A percentile compares a stretch with the other conserved stretches of the same genome.
Evolutionary conservation across 2,113 vertebrate genomes (phyloP).

Genomic region (Gnathonemus longibarbis): DNA sequence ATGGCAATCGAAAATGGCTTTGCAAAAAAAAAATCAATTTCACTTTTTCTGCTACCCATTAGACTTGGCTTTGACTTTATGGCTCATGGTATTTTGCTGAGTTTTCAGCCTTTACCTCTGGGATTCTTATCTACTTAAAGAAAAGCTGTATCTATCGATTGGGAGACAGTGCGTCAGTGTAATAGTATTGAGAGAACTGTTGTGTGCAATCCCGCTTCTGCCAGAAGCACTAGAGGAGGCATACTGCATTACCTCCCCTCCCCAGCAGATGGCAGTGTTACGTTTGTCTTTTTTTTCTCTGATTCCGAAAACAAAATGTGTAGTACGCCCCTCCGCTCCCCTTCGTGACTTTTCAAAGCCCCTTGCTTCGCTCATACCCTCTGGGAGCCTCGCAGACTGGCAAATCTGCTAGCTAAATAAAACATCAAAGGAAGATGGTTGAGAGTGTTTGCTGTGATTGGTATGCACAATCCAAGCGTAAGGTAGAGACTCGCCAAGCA

Average conservation of each 20-base stretch:
- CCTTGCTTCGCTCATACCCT: background rate
- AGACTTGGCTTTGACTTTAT: background rate
- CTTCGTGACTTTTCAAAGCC: background rate
- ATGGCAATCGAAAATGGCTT: background rate
- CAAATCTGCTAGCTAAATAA: background rate
- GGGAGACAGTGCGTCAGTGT: background rate
- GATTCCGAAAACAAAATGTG: background rate
- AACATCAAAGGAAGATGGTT: background rate
- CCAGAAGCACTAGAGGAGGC: background rate
- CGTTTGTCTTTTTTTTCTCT: background rate
- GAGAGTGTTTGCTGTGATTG: background rate
- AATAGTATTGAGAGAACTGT: background rate
- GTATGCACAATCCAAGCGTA: background rate
- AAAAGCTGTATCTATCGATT: background rate
- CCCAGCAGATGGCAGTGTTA: constrained; percentile 42
- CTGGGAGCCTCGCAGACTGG: background rate
- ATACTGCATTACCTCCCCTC: background rate
- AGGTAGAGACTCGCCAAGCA: background rate
- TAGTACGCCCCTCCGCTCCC: background rate
- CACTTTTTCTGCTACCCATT: background rate
- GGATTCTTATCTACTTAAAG: background rate
- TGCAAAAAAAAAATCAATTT: background rate
- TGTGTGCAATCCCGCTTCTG: background rate
- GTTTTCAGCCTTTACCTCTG: background rate
- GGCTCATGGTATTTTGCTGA: background rate